Evolutionary conservation across 2,888 invertebrate species (phyloP).

Genomic region (Plutella xylostella): DNA sequence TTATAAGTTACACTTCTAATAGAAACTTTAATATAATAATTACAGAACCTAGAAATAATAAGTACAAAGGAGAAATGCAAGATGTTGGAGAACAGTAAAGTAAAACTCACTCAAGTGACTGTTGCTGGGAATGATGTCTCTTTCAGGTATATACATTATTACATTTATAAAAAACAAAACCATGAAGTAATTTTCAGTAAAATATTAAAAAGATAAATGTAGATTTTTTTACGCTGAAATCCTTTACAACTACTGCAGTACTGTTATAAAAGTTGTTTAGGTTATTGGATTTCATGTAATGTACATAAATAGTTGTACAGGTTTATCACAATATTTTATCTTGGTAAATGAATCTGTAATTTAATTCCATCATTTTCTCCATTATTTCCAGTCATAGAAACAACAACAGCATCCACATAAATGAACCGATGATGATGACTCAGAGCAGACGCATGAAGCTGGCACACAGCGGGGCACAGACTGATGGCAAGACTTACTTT

Average conservation of each 20-base stretch:
- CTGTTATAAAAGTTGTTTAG: too few relatives aligned
- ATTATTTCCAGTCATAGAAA: constrained; percentile 30
- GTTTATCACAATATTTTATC: too few relatives aligned
- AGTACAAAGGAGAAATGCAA: constrained; percentile 67
- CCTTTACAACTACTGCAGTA: too few relatives aligned
- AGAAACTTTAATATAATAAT: constrained; percentile 17
- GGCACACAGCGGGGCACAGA: constrained; percentile 33
- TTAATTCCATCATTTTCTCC: background rate
- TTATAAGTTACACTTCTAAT: too few relatives aligned
- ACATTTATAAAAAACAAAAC: too few relatives aligned
- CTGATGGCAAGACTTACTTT: constrained; percentile 35
- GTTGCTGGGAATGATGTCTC: constrained; percentile 40
- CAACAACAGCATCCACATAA: constrained; percentile 23
- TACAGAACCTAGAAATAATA: constrained; percentile 69
- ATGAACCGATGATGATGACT: constrained; percentile 20
- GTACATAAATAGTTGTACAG: too few relatives aligned
- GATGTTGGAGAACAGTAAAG: constrained; percentile 51
- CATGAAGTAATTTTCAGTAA: too few relatives aligned
- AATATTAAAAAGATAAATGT: too few relatives aligned
- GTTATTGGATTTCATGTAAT: too few relatives aligned
- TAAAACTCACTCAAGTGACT: constrained; percentile 50
- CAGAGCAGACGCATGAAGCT: constrained; percentile 27
- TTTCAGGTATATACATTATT: constrained; percentile 34
- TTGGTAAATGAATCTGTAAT: background rate
- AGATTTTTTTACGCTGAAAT: too few relatives aligned